phyloP scores from a whole-genome alignment of 1,140 invertebrate species.

The Hypothenemus hampei region DNA sequence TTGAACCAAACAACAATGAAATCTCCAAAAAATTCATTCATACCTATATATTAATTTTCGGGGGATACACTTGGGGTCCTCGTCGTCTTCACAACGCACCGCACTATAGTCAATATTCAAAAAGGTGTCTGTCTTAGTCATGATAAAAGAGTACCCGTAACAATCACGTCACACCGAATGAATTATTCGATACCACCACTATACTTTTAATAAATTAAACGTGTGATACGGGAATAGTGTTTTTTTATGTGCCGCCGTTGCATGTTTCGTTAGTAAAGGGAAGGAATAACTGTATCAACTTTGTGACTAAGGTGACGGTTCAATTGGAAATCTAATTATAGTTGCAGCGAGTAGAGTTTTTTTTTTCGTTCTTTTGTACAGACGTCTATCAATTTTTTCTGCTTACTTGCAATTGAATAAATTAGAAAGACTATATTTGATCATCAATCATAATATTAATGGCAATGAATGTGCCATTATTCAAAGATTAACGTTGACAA shows the following conservation, averaged over 20 bases:
- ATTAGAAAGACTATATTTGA: too few relatives aligned
- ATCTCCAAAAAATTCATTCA: not conserved
- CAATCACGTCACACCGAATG: not conserved
- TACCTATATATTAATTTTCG: constrained; percentile 1
- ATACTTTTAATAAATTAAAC: not conserved
- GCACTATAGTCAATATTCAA: constrained; percentile 11
- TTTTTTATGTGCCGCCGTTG: not conserved
- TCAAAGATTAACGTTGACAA: too few relatives aligned
- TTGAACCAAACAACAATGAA: not conserved
- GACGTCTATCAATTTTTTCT: too few relatives aligned
- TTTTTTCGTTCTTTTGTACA: too few relatives aligned
- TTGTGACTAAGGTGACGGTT: not conserved
- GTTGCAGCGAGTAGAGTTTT: too few relatives aligned
- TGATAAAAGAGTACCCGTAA: not conserved
- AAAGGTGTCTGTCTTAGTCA: not conserved
- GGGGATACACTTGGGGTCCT: not conserved
- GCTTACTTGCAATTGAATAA: too few relatives aligned
- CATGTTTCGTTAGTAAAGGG: not conserved
- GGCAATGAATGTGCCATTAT: too few relatives aligned
- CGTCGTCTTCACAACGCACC: not conserved
- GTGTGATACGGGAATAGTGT: not conserved
- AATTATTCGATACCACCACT: not conserved
- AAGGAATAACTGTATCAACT: not conserved
- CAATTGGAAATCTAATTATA: not conserved
- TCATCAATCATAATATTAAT: too few relatives aligned